phyloP scores from a whole-genome alignment of 2,888 invertebrate genomes.

The Venusia cambrica region DNA sequence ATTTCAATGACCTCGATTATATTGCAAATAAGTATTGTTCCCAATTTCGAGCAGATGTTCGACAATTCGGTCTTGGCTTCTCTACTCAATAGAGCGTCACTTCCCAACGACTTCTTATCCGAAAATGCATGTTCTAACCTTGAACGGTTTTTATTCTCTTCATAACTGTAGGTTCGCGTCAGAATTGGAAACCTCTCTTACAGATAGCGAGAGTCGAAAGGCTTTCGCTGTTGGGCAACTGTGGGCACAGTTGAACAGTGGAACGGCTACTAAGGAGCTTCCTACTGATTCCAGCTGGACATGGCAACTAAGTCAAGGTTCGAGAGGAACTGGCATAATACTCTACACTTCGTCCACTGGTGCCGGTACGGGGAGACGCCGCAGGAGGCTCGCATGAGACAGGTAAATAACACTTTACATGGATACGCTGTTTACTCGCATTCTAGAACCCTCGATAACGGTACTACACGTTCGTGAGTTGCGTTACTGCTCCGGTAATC shows the following conservation, averaged over 20 bases:
- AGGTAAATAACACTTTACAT: constrained; percentile 71
- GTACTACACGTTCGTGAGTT: constrained; percentile 25
- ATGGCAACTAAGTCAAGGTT: constrained; percentile 81
- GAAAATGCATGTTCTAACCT: constrained; percentile 53
- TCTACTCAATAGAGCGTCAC: constrained; percentile 28
- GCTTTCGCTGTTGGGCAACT: constrained; percentile 70
- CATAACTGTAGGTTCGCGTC: constrained; percentile 64
- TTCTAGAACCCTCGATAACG: constrained; percentile 42
- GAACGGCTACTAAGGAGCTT: constrained; percentile 76
- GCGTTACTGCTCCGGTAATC: constrained; percentile 30
- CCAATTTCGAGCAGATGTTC: constrained; percentile 30
- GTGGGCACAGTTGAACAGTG: constrained; percentile 64
- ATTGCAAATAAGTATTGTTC: constrained; percentile 39
- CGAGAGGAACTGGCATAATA: constrained; percentile 84
- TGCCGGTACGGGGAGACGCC: constrained; percentile 86
- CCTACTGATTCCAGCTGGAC: constrained; percentile 80
- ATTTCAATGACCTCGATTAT: constrained; percentile 36
- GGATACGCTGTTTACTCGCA: constrained; percentile 24
- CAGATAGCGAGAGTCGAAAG: constrained; percentile 75
- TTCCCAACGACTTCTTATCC: constrained; percentile 9
- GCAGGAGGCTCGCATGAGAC: constrained; percentile 85
- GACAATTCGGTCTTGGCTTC: constrained; percentile 31
- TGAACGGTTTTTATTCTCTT: constrained; percentile 47
- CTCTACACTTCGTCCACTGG: constrained; percentile 85
- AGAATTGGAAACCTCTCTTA: constrained; percentile 80